A percentile compares a stretch with the other conserved stretches of the same genome.
These are phyloP conservation scores for Liposcelis brunnea DNA, from an alignment of 2,888 invertebrate genomes.

Conservation along the genomic window DNA sequence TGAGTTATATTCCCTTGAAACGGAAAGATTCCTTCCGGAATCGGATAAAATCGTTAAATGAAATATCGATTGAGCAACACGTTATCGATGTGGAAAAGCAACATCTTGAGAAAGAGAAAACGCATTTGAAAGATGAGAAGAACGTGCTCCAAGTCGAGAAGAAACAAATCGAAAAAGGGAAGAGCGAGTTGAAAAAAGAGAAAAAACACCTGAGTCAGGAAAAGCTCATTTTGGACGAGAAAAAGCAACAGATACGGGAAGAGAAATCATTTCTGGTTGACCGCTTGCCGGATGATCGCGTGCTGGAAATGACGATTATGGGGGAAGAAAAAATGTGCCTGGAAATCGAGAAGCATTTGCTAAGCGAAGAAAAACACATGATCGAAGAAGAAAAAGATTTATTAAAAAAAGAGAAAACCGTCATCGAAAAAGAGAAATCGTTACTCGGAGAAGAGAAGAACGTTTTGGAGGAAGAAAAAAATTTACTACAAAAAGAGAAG, in stretches of 20 bases:
- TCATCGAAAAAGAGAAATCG: constrained; percentile 1
- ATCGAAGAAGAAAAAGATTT: not conserved
- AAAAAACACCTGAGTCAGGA: not conserved
- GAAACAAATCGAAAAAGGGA: not conserved
- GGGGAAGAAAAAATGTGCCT: constrained; percentile 2
- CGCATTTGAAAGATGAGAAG: not conserved
- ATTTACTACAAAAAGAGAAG: not conserved
- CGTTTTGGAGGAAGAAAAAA: constrained; percentile 5
- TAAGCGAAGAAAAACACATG: constrained; percentile 3
- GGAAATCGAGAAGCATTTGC: constrained; percentile 1
- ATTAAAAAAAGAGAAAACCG: not conserved
- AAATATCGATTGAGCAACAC: not conserved
- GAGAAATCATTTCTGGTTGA: not conserved
- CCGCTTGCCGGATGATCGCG: not conserved
- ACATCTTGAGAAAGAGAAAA: not conserved
- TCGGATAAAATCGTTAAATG: too few species aligned
- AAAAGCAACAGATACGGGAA: not conserved
- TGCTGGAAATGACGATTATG: not conserved
- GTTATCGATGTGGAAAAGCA: not conserved
- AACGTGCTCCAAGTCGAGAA: not conserved
- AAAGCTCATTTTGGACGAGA: constrained; percentile 2
- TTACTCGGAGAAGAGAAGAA: constrained; percentile 1
- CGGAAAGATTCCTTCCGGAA: not conserved
- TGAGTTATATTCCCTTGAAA: not conserved
- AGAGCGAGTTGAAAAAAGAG: not conserved